These are phyloP conservation scores for Hemibagrus guttatus DNA, from an alignment of 2,797 vertebrate species.

Conservation along the genomic window DNA sequence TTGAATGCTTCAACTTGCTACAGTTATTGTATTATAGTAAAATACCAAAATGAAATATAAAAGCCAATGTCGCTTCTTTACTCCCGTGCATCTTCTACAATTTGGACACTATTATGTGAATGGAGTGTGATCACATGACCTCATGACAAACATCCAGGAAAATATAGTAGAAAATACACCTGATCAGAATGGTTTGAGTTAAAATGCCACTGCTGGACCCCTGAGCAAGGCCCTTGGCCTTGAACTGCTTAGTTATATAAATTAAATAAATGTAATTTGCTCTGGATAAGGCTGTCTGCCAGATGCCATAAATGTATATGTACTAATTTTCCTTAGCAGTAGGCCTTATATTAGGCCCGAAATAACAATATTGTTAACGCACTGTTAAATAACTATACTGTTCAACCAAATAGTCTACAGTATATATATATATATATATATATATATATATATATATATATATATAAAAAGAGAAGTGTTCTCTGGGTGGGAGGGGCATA, in stretches of 20 bases:
- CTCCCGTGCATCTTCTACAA: background rate
- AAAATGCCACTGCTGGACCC: too few species aligned
- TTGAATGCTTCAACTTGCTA: background rate
- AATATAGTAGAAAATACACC: background rate
- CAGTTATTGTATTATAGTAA: background rate
- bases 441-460: too few species aligned
- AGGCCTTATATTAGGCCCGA: background rate
- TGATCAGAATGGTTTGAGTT: too few species aligned
- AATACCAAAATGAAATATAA: background rate
- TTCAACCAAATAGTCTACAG: too few species aligned
- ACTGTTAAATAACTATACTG: background rate
- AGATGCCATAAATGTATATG: too few species aligned
- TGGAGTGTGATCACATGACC: background rate
- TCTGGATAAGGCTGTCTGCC: too few species aligned
- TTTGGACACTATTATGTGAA: background rate
- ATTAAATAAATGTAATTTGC: too few species aligned
- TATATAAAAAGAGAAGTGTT: too few species aligned
- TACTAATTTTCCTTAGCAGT: background rate
- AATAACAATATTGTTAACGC: background rate
- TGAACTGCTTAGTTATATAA: too few species aligned
- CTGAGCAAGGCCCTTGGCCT: too few species aligned
- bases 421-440: too few species aligned
- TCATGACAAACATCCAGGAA: background rate
- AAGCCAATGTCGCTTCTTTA: background rate
- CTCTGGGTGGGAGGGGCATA: background rate